phyloP scores from a whole-genome alignment of 2,888 invertebrate genomes.

The Conomelus anceps region DNA sequence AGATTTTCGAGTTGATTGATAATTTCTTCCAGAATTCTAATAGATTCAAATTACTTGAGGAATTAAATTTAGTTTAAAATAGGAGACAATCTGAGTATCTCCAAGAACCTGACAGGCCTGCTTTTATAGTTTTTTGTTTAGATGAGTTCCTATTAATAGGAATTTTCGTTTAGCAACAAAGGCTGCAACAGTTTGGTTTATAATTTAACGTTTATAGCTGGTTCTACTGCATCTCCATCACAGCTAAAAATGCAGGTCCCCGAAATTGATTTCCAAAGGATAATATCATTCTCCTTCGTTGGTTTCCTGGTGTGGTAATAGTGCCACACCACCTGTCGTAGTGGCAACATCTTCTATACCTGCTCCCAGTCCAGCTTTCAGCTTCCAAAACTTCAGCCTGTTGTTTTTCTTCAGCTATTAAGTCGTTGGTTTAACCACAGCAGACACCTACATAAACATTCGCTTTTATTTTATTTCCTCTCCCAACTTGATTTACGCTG shows the following conservation, averaged over 20 bases:
- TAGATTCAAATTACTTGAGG: too few species aligned
- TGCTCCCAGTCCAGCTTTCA: not conserved
- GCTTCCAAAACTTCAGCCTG: not conserved
- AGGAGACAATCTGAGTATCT: too few species aligned
- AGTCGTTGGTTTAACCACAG: not conserved
- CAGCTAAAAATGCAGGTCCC: not conserved
- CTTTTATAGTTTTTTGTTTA: too few species aligned
- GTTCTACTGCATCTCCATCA: not conserved
- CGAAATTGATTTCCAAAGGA: not conserved
- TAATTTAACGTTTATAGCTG: not conserved
- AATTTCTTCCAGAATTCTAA: too few species aligned
- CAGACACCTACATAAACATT: not conserved
- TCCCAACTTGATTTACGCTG: not conserved
- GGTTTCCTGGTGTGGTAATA: not conserved
- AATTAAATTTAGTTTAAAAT: too few species aligned
- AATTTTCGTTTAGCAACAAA: not conserved
- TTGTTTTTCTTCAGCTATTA: not conserved
- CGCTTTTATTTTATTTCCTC: not conserved
- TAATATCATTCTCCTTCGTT: not conserved
- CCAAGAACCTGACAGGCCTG: too few species aligned
- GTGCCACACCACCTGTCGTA: not conserved
- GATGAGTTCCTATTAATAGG: too few species aligned
- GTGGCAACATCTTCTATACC: not conserved
- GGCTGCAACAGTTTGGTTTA: too few species aligned
- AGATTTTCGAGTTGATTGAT: too few species aligned